Evolutionary conservation across 2,113 vertebrate genomes (phyloP).

Genomic region (Mobula hypostoma): DNA sequence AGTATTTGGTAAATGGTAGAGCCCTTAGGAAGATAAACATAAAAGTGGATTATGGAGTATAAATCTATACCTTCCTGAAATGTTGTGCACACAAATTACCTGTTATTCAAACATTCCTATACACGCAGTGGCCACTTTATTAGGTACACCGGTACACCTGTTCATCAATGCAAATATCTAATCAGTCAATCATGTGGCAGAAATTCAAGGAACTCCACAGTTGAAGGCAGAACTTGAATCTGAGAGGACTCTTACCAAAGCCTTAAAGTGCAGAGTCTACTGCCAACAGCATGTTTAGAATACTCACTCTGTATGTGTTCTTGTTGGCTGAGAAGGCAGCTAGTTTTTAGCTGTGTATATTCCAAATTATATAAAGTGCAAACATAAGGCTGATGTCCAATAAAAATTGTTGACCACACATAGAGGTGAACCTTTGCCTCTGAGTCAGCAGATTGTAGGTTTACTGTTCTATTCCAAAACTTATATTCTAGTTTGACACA

Average conservation of each 20-base stretch:
- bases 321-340: background rate
- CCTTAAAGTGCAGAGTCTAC: background rate
- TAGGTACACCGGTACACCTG: no score
- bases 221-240: background rate
- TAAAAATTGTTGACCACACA: background rate
- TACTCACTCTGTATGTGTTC: background rate
- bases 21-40: no score
- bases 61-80: no score
- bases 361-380: background rate
- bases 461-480: background rate
- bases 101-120: background rate
- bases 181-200: no score
- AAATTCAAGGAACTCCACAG: background rate
- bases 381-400: background rate
- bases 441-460: background rate
- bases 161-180: no score
- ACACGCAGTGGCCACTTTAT: no score
- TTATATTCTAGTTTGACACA: background rate
- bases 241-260: background rate
- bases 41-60: no score
- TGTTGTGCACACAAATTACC: background rate
- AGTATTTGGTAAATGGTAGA: no score
- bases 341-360: background rate
- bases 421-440: background rate
- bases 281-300: background rate